phyloP scores from a whole-genome alignment of 2,797 vertebrate genomes.

The Hemibagrus guttatus region DNA sequence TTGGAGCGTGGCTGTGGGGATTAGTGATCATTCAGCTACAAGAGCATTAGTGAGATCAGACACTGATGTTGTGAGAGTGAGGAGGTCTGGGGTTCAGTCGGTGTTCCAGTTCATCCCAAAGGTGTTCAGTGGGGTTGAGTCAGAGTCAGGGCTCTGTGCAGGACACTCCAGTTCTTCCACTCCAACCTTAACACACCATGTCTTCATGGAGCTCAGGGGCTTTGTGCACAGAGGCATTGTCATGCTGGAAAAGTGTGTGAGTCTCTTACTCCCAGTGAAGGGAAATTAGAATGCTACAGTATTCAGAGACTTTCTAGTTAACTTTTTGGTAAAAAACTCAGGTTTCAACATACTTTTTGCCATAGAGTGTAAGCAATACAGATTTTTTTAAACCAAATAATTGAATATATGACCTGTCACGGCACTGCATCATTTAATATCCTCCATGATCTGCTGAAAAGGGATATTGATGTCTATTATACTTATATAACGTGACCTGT shows the following conservation, averaged over 20 bases:
- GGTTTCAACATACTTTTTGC: background rate
- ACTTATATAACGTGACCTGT: background rate
- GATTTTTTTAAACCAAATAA: background rate
- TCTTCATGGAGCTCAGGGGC: no score
- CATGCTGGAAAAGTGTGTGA: background rate
- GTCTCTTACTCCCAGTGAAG: background rate
- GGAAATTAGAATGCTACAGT: background rate
- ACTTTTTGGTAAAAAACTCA: no score
- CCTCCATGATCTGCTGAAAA: background rate
- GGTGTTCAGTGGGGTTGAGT: background rate
- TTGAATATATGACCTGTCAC: background rate
- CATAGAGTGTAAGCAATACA: background rate
- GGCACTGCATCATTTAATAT: background rate
- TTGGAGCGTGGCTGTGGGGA: no score
- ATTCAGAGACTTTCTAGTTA: background rate
- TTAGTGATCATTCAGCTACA: no score
- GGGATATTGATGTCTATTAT: background rate
- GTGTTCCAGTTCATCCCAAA: background rate
- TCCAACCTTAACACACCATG: background rate
- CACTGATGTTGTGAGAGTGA: no score
- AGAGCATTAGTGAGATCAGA: no score
- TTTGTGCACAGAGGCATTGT: background rate
- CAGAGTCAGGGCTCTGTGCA: background rate
- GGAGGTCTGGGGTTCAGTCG: no score
- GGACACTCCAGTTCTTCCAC: background rate